Percentiles rank a stretch among this genome's conserved stretches.
Evolutionary conservation across 2,888 invertebrate species (phyloP).

Genomic region (Chrysomela aeneicollis): DNA sequence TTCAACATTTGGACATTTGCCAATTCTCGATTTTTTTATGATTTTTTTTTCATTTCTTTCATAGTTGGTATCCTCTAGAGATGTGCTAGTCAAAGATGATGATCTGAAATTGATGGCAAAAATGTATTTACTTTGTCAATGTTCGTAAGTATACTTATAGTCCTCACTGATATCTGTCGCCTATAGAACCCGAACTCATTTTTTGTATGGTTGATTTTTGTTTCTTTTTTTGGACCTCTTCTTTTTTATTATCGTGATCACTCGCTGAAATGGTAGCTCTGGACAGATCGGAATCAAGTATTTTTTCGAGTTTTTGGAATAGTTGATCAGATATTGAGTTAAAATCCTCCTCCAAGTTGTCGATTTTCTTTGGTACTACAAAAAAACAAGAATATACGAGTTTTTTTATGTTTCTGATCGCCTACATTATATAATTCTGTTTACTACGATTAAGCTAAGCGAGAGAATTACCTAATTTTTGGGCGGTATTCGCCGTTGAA

Average conservation of each 20-base stretch:
- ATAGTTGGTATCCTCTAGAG: slow-evolving; percentile 5
- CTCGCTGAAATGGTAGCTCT: slow-evolving; percentile 31
- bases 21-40: slow-evolving; percentile 9
- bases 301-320: slow-evolving; percentile 41
- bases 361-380: slow-evolving; percentile 15
- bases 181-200: background rate
- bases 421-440: no score
- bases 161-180: background rate
- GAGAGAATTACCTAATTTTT: background rate
- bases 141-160: background rate
- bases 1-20: background rate
- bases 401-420: no score
- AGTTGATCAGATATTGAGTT: slow-evolving; percentile 38
- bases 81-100: slow-evolving; percentile 16
- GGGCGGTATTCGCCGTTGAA: slow-evolving; percentile 23
- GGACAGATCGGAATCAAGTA: slow-evolving; percentile 39
- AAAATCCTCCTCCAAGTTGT: slow-evolving; percentile 30
- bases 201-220: slow-evolving; percentile 3
- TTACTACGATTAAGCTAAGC: no score
- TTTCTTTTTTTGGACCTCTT: slow-evolving; percentile 4
- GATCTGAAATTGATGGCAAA: slow-evolving; percentile 16
- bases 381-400: no score
- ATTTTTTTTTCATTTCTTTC: background rate
- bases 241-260: slow-evolving; percentile 16
- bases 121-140: background rate